These are phyloP conservation scores for Hypselothyrea guttata DNA, from an alignment of 2,888 invertebrate species.

Conservation along the genomic window DNA sequence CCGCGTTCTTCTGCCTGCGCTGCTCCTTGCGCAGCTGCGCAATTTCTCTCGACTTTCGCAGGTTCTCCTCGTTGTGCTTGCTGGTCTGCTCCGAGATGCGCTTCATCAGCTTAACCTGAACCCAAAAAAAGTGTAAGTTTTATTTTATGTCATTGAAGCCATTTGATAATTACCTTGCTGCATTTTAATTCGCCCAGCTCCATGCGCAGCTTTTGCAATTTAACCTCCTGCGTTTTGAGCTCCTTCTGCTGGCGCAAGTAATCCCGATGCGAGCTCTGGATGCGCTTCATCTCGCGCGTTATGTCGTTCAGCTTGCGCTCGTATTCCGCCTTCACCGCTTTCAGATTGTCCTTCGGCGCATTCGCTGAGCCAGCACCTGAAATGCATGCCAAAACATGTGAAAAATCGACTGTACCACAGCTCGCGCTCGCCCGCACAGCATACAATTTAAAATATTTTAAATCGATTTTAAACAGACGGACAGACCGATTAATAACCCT, in stretches of 20 bases:
- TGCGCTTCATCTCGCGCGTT: constrained; percentile 92
- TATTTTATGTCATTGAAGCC: background rate
- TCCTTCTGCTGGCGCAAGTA: constrained; percentile 92
- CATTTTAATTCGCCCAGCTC: constrained; percentile 92
- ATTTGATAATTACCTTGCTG: constrained; percentile 85
- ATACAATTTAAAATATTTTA: background rate
- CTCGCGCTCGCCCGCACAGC: too few relatives aligned
- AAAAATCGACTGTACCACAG: too few relatives aligned
- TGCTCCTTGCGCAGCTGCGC: constrained; percentile 95
- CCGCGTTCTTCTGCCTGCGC: constrained; percentile 92
- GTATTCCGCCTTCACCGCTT: constrained; percentile 93
- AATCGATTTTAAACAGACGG: background rate
- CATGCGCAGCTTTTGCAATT: constrained; percentile 87
- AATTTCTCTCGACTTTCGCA: constrained; percentile 91
- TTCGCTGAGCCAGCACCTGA: constrained; percentile 54
- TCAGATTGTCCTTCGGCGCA: constrained; percentile 85
- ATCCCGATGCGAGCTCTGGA: constrained; percentile 94
- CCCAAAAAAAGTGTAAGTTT: background rate
- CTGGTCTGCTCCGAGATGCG: constrained; percentile 96
- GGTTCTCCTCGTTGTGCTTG: constrained; percentile 92
- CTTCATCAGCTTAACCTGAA: constrained; percentile 90
- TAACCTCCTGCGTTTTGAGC: constrained; percentile 88
- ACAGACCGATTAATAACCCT: too few relatives aligned
- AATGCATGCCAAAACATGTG: background rate
- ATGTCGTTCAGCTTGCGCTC: constrained; percentile 92